phyloP scores from a whole-genome alignment of 2,888 invertebrate species.

The Syrphus vitripennis region DNA sequence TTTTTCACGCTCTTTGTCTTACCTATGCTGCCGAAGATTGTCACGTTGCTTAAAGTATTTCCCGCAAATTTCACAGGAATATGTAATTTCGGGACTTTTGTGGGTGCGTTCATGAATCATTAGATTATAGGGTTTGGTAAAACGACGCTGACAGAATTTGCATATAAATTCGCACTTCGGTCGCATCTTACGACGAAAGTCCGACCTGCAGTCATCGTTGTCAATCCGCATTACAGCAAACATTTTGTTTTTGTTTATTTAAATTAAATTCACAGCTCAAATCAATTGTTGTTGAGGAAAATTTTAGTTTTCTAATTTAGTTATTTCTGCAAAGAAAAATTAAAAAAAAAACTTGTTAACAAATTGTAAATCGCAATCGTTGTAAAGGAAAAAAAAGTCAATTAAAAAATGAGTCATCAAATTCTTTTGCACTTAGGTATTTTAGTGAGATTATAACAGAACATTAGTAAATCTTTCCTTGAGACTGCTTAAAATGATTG shows the following conservation, averaged over 20 bases:
- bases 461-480: no score
- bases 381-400: no score
- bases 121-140: constrained; percentile 99
- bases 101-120: constrained; percentile 99
- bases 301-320: background rate
- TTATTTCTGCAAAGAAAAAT: constrained; percentile 26
- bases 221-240: constrained; percentile 95
- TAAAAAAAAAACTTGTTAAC: background rate
- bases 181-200: constrained; percentile 93
- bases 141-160: constrained; percentile 98
- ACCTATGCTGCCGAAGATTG: constrained; percentile 97
- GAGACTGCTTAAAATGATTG: background rate
- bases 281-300: background rate
- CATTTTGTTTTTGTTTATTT: constrained; percentile 85
- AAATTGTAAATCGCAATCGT: no score
- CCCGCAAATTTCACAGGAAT: constrained; percentile 98
- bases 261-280: constrained; percentile 47
- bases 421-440: no score
- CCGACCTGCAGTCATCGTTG: constrained; percentile 92
- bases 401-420: no score
- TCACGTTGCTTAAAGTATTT: constrained; percentile 99
- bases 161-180: constrained; percentile 99
- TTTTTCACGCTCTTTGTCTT: constrained; percentile 76
- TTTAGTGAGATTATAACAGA: no score
- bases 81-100: constrained; percentile 97